A percentile compares a stretch with the other conserved stretches of the same genome.
phyloP scores from a whole-genome alignment of 2,113 vertebrate species.

The Cheirogaleus medius region DNA sequence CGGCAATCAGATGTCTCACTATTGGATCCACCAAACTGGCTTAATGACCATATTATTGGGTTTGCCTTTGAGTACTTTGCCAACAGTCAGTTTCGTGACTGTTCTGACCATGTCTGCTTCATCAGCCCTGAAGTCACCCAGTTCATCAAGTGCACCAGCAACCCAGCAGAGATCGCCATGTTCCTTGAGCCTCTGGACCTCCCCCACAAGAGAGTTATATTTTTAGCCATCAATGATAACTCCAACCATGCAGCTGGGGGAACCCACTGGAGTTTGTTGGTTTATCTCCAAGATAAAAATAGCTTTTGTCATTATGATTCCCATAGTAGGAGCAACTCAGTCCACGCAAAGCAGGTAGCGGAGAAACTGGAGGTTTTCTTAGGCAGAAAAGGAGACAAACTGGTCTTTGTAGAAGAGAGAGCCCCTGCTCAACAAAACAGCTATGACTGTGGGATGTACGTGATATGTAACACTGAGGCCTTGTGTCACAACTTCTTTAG shows the following conservation, averaged over 20 bases:
- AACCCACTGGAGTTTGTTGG: slow-evolving; percentile 96
- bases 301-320: slow-evolving; percentile 96
- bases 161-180: slow-evolving; percentile 89
- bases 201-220: slow-evolving; percentile 87
- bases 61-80: slow-evolving; percentile 97
- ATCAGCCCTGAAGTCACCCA: slow-evolving; percentile 97
- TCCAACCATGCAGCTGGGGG: slow-evolving; percentile 93
- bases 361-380: slow-evolving; percentile 91
- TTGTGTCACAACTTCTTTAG: slow-evolving; percentile 88
- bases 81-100: slow-evolving; percentile 87
- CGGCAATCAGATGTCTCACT: slow-evolving; percentile 92
- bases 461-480: slow-evolving; percentile 94
- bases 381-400: slow-evolving; percentile 81
- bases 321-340: slow-evolving; percentile 90
- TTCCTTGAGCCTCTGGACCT: slow-evolving; percentile 95
- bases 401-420: slow-evolving; percentile 90
- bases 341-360: slow-evolving; percentile 92
- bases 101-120: slow-evolving; percentile 87
- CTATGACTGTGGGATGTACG: slow-evolving; percentile 99
- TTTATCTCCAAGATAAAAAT: slow-evolving; percentile 89
- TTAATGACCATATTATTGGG: slow-evolving; percentile 96
- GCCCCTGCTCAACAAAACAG: slow-evolving; percentile 96
- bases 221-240: slow-evolving; percentile 97
- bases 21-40: slow-evolving; percentile 95
- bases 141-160: slow-evolving; percentile 95